Percentiles rank a stretch among this genome's conserved stretches.
Conservation (phyloP, 2,113 vertebrate species). For the Dicerorhinus sumatrensis region DNA sequence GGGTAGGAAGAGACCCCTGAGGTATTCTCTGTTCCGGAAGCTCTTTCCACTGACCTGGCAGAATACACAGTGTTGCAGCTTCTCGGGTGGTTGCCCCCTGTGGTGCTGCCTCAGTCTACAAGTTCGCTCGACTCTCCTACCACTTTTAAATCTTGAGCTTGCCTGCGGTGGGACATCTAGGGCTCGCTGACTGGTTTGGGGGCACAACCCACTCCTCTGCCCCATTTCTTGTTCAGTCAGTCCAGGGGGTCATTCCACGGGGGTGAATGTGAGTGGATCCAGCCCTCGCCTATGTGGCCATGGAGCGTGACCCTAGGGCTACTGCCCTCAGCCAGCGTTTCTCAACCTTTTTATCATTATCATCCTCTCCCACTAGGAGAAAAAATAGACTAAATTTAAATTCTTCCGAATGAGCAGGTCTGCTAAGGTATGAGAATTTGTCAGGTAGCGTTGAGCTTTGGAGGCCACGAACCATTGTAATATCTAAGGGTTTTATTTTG, state of each 20-base stretch:
- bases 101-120: no score
- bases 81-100: background rate
- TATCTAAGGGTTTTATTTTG: background rate
- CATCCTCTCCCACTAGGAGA: background rate
- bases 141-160: background rate
- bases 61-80: fast-evolving
- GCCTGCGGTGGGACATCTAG: fast-evolving
- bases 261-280: fast-evolving
- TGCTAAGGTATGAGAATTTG: background rate
- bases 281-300: background rate
- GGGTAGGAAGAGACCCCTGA: background rate
- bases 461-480: background rate
- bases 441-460: background rate
- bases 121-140: no score
- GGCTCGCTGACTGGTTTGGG: background rate
- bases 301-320: background rate
- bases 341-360: background rate
- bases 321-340: background rate
- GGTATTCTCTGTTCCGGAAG: background rate
- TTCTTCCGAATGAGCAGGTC: background rate
- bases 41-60: background rate
- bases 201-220: fast-evolving
- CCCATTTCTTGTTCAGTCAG: background rate
- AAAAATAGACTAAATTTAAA: background rate
- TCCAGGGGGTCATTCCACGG: background rate